phyloP scores from a whole-genome alignment of 2,113 vertebrate species.

The Donacobius atricapilla region DNA sequence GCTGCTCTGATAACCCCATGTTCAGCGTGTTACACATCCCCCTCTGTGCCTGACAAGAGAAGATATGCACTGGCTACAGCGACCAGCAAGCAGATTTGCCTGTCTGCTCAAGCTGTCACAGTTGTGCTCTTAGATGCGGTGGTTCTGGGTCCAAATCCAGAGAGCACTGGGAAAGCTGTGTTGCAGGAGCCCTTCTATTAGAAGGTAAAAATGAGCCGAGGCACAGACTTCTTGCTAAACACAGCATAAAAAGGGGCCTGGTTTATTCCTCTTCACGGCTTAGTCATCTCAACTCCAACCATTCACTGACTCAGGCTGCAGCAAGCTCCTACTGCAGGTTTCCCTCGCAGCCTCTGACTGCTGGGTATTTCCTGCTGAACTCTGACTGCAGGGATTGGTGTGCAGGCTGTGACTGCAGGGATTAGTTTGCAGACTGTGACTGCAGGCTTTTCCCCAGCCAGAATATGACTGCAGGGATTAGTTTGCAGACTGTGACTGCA shows the following conservation, averaged over 20 bases:
- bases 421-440: neutral
- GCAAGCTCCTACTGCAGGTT: neutral
- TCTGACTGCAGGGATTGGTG: neutral
- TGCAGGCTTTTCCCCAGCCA: neutral
- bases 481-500: neutral
- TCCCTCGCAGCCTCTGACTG: neutral
- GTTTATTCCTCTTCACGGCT: neutral
- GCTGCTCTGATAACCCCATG: conserved; percentile 44
- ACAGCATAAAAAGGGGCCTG: neutral
- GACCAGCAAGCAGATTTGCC: conserved; percentile 26
- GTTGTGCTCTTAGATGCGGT: neutral
- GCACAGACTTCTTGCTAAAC: neutral
- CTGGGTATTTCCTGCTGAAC: neutral
- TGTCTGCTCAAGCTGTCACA: conserved; percentile 41
- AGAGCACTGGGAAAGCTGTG: neutral
- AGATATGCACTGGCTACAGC: conserved; percentile 17
- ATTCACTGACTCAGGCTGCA: neutral
- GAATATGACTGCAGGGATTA: too few species aligned
- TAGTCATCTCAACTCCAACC: neutral
- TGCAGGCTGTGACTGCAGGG: too few species aligned
- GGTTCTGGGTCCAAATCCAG: neutral
- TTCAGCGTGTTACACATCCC: conserved; percentile 5
- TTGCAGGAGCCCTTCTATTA: neutral
- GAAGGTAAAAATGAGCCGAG: neutral
- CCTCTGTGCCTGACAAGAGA: conserved; percentile 53